phyloP scores from a whole-genome alignment of 2,888 invertebrate genomes.

The Glaucopsyche alexis region DNA sequence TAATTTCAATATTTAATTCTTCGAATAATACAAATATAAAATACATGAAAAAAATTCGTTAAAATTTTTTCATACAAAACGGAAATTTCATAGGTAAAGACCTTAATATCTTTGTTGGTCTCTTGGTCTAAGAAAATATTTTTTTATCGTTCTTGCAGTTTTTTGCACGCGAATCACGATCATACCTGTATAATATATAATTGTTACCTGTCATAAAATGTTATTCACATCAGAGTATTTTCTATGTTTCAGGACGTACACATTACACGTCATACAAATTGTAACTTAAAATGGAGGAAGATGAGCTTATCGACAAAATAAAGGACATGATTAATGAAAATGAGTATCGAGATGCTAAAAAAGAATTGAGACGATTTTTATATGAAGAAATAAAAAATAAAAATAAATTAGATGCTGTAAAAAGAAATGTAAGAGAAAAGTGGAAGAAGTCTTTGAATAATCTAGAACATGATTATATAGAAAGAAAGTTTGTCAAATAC shows the following conservation, averaged over 20 bases:
- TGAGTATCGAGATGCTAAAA: background rate
- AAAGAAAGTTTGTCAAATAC: constrained; percentile 21
- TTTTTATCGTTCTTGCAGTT: no score
- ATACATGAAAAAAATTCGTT: no score
- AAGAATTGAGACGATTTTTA: background rate
- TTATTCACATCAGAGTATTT: background rate
- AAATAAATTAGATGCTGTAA: background rate
- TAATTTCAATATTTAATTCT: no score
- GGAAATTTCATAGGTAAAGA: no score
- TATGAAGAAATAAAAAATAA: background rate
- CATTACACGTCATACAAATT: background rate
- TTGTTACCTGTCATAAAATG: background rate
- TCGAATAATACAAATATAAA: no score
- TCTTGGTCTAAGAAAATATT: no score
- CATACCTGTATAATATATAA: no score
- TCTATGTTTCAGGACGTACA: background rate
- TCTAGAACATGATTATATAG: constrained; percentile 8
- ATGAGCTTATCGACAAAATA: background rate
- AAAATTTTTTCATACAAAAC: no score
- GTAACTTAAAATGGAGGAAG: constrained; percentile 4
- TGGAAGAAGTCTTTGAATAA: constrained; percentile 5
- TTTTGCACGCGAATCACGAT: no score
- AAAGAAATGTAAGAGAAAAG: background rate
- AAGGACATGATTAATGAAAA: background rate
- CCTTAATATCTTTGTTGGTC: no score